These are phyloP conservation scores for Pantala flavescens DNA, from an alignment of 1,140 invertebrate species.

Conservation along the genomic window DNA sequence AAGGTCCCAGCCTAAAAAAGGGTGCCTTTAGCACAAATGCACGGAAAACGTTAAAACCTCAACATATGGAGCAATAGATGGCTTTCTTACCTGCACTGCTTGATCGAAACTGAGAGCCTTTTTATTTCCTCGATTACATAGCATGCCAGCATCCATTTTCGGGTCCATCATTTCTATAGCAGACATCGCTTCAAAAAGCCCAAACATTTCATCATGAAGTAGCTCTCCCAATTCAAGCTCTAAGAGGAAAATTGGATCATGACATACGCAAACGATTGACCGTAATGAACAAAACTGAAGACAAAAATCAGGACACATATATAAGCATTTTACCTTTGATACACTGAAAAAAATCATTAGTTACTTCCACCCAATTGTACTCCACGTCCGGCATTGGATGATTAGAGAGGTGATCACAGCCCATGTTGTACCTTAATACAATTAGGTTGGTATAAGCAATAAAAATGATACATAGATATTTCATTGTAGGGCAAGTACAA, in stretches of 20 bases:
- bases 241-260: conserved; percentile 31
- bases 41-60: neutral
- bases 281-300: no score
- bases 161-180: conserved; percentile 99
- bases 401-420: conserved; percentile 17
- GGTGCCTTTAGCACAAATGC: neutral
- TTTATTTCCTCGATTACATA: conserved; percentile 77
- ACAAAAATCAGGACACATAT: conserved; percentile 16
- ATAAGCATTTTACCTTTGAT: conserved; percentile 50
- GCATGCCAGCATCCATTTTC: conserved; percentile 99
- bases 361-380: conserved; percentile 69
- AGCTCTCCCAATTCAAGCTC: conserved; percentile 79
- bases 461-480: neutral
- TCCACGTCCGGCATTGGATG: conserved; percentile 32
- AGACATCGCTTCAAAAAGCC: conserved; percentile 96
- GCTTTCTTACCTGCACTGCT: conserved; percentile 69
- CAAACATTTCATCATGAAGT: conserved; percentile 82
- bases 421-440: conserved; percentile 29
- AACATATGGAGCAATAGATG: conserved; percentile 20
- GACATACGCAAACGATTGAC: neutral
- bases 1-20: conserved; percentile 55
- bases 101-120: conserved; percentile 82
- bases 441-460: neutral
- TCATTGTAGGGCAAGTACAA: neutral
- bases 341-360: conserved; percentile 59